Percentiles rank a stretch among this genome's conserved stretches.
These are phyloP conservation scores for Formica aserva DNA, from an alignment of 2,888 invertebrate species.

Conservation along the genomic window DNA sequence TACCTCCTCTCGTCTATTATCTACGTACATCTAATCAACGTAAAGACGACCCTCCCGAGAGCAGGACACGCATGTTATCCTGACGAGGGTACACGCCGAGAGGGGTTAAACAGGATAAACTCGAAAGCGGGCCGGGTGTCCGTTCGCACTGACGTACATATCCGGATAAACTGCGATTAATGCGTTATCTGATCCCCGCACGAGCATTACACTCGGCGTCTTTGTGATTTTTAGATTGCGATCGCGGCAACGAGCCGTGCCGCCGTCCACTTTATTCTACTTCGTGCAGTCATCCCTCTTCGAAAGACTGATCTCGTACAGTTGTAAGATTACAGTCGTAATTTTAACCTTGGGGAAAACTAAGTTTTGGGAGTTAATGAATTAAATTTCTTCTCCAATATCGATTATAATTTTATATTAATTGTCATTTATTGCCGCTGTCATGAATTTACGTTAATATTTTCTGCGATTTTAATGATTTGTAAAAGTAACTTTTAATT, in stretches of 20 bases:
- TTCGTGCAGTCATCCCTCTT: neutral
- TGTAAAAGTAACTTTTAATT: slow-evolving; percentile 21
- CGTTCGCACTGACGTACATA: slow-evolving; percentile 30
- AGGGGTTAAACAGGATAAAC: slow-evolving; percentile 68
- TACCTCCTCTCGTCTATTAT: slow-evolving; percentile 79
- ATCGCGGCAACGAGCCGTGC: slow-evolving; percentile 25
- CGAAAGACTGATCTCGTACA: neutral
- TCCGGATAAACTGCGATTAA: slow-evolving; percentile 71
- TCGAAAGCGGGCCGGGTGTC: slow-evolving; percentile 44
- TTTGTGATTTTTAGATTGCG: slow-evolving; percentile 59
- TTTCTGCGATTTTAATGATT: neutral
- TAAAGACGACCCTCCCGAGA: slow-evolving; percentile 63
- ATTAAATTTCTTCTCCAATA: neutral
- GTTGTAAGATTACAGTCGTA: neutral
- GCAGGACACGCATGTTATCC: slow-evolving; percentile 41
- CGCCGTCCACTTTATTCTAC: slow-evolving; percentile 20
- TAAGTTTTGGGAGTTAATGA: neutral
- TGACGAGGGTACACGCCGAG: slow-evolving; percentile 53
- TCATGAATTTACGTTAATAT: neutral
- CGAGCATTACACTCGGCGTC: slow-evolving; percentile 41
- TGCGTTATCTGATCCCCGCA: slow-evolving; percentile 68
- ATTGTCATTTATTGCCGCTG: neutral
- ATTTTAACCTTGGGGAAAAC: neutral
- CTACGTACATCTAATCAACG: slow-evolving; percentile 81
- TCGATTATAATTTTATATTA: slow-evolving; percentile 13